Conservation (phyloP, 2,888 invertebrate genomes). For the Cheilosia pagana region DNA sequence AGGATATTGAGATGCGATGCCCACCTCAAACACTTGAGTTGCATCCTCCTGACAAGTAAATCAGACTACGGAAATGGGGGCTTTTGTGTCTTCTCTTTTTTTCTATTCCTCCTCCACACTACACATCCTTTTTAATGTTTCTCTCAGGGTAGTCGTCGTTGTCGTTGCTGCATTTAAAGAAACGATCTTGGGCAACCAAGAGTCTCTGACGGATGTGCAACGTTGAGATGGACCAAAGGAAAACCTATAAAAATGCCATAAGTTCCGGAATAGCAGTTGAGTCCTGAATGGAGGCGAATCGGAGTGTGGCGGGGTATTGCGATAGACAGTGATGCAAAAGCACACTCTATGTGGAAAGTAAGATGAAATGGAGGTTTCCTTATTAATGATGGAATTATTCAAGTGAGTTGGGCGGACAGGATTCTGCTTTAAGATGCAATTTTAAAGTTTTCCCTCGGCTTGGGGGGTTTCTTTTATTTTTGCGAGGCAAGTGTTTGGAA, state of each 20-base stretch:
- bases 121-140: constrained; percentile 25
- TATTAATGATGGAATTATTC: constrained; percentile 73
- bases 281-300: constrained; percentile 40
- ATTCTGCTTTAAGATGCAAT: constrained; percentile 50
- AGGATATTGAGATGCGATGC: constrained; percentile 54
- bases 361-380: constrained; percentile 67
- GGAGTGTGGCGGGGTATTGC: neutral
- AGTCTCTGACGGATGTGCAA: constrained; percentile 50
- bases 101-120: neutral
- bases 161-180: constrained; percentile 46
- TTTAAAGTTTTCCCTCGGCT: constrained; percentile 33
- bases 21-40: constrained; percentile 26
- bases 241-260: constrained; percentile 69
- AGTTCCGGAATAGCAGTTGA: constrained; percentile 68
- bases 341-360: constrained; percentile 20
- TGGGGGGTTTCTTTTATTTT: neutral
- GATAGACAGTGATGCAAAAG: constrained; percentile 26
- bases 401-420: constrained; percentile 46
- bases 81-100: constrained; percentile 32
- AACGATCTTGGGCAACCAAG: constrained; percentile 46
- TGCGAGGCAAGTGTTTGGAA: neutral
- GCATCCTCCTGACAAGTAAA: constrained; percentile 33
- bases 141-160: constrained; percentile 21
- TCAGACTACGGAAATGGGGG: constrained; percentile 35
- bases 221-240: constrained; percentile 43